Conservation (phyloP, 2,888 invertebrate genomes). For the Vannuccia rotundouncinata region DNA sequence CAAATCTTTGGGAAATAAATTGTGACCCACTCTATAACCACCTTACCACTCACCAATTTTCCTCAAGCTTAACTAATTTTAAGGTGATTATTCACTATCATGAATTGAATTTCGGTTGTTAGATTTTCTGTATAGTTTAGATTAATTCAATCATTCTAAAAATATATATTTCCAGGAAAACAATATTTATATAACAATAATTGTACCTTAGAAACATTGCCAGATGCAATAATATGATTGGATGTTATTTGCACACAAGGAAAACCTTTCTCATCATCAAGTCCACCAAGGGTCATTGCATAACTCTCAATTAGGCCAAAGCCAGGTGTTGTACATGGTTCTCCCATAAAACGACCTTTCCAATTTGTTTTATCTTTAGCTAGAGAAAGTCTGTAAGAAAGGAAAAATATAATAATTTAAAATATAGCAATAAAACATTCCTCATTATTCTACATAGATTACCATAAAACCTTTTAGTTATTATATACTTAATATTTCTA, state of each 20-base stretch:
- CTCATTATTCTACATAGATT: too few species aligned
- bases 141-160: too few species aligned
- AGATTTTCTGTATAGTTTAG: too few species aligned
- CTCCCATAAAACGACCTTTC: background rate
- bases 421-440: too few species aligned
- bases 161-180: background rate
- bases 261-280: background rate
- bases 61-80: too few species aligned
- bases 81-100: too few species aligned
- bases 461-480: too few species aligned
- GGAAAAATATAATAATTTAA: background rate
- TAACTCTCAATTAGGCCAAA: background rate
- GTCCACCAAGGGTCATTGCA: background rate
- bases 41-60: too few species aligned
- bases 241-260: background rate
- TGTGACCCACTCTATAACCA: too few species aligned
- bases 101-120: too few species aligned
- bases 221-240: conserved; percentile 1
- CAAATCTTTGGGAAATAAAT: too few species aligned
- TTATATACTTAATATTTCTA: too few species aligned
- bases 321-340: background rate
- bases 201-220: background rate
- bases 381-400: background rate
- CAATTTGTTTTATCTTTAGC: background rate
- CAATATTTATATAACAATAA: background rate